Evolutionary conservation across 2,797 vertebrate genomes (phyloP).

Genomic region (Macropus fuliginosus): DNA sequence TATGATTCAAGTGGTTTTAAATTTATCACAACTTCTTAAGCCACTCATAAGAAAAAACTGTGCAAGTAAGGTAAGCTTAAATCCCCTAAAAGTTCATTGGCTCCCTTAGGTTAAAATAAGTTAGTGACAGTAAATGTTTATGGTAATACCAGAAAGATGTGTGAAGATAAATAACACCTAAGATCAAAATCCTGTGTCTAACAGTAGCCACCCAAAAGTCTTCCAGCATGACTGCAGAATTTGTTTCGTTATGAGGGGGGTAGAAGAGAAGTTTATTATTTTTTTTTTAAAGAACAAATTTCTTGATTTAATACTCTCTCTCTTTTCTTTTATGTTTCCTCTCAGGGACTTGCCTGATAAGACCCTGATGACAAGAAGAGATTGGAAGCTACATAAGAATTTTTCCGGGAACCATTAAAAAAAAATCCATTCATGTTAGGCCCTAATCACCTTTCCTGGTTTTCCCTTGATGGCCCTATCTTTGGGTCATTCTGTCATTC

Average conservation of each 20-base stretch:
- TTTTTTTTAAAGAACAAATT: not conserved
- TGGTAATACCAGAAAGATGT: not conserved
- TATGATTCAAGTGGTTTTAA: constrained; percentile 11
- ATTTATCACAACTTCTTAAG: constrained; percentile 39
- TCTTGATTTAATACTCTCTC: not conserved
- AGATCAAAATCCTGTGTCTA: not conserved
- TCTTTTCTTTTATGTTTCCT: not conserved
- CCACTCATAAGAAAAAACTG: constrained; percentile 41
- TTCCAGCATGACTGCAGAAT: not conserved
- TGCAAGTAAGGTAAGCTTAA: not conserved
- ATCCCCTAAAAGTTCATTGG: not conserved
- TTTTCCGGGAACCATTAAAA: not conserved
- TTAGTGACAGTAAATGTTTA: not conserved
- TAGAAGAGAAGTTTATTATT: not conserved
- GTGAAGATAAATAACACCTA: not conserved
- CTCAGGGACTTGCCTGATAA: not conserved
- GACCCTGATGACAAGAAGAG: not conserved
- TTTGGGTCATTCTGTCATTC: not conserved
- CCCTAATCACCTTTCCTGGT: not conserved
- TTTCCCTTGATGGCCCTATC: not conserved
- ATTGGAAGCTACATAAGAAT: not conserved
- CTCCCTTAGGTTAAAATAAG: not conserved
- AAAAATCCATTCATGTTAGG: not conserved
- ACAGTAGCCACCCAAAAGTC: not conserved
- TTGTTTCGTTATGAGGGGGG: not conserved